A percentile compares a stretch with the other conserved stretches of the same genome.
Conservation (phyloP, 2,797 vertebrate genomes). For the Enteromius radiatus region DNA sequence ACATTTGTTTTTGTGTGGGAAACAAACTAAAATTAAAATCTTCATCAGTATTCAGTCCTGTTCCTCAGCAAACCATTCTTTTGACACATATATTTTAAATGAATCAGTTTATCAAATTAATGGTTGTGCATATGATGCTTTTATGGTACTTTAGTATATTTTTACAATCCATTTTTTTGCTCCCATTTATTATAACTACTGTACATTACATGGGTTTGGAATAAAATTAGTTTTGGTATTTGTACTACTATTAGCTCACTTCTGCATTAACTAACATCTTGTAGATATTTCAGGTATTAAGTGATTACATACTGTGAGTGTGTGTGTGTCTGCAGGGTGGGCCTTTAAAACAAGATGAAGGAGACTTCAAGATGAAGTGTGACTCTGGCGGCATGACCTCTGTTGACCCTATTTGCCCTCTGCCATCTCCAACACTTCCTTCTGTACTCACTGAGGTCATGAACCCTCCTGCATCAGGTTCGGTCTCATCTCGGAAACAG, state of each 20-base stretch:
- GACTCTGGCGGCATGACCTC: background rate
- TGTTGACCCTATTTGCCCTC: conserved; percentile 5
- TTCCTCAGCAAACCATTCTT: background rate
- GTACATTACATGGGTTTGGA: background rate
- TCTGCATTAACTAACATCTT: background rate
- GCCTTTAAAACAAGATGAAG: conserved; percentile 59
- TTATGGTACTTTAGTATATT: background rate
- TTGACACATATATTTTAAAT: background rate
- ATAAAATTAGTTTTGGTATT: background rate
- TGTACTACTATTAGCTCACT: background rate
- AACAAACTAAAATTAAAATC: background rate
- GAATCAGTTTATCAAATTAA: background rate
- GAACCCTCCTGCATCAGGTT: conserved; percentile 69
- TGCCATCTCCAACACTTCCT: background rate
- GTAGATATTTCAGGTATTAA: background rate
- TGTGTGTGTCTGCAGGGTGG: conserved; percentile 57
- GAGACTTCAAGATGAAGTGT: conserved; percentile 54
- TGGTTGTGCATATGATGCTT: background rate
- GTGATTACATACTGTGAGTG: background rate
- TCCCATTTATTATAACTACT: background rate
- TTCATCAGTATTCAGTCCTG: background rate
- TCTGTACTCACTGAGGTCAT: conserved; percentile 60
- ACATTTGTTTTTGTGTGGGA: background rate
- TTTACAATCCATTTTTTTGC: background rate
- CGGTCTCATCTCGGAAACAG: background rate